Evolutionary conservation across 2,797 vertebrate genomes (phyloP), one percentile per base, ranked within the genome.

Genomic region (Buceros bicornis): DNA sequence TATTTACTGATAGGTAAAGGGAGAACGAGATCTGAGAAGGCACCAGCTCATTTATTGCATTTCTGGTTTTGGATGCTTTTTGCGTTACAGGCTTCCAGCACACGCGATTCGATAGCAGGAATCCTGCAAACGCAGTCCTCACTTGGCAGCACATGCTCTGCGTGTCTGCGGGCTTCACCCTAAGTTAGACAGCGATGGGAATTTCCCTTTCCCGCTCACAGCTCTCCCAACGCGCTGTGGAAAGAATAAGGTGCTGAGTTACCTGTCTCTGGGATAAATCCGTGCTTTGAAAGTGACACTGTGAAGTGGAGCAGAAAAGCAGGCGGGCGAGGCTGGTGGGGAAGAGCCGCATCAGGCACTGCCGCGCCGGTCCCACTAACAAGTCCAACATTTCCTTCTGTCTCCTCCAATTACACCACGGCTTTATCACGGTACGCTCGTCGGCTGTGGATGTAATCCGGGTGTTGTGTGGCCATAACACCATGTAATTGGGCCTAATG

Each of bases 401-500:
- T 98, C 98, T 98, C 97, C 96, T 98, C 87, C 45, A 90, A 97
- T 98, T 97, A 98, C 95, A 62, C 72, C 82, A 18, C 29, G 22
- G 56, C 96, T 98, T 97, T 70, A 97, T 98, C 97, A 97, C 48
- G 29, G 91, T 33, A 64, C 43, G 95, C 94, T 95, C 61, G n/a
- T 61, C 95, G 97, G 89, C 95, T 96, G 88, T 13, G 77, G 90
- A 81, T 94, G 86, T 95, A 97, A 97, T 97, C 96, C 86, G 43
- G 20, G n/a, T 96, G 96, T 95, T 95, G 96, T 97, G 96, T 97
- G 97, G 95, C 98, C 97, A 94, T 92, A 97, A 96, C 95, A 97
- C 97, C 97, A 96, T 97, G 96, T 98, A 98, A 98, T 97, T 98
- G 97, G 93, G 96, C 97, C 95, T 98, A 98, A 98, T 98, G 97